These are phyloP conservation scores for Euclidia mi DNA, from an alignment of 2,888 invertebrate genomes.

Conservation along the genomic window DNA sequence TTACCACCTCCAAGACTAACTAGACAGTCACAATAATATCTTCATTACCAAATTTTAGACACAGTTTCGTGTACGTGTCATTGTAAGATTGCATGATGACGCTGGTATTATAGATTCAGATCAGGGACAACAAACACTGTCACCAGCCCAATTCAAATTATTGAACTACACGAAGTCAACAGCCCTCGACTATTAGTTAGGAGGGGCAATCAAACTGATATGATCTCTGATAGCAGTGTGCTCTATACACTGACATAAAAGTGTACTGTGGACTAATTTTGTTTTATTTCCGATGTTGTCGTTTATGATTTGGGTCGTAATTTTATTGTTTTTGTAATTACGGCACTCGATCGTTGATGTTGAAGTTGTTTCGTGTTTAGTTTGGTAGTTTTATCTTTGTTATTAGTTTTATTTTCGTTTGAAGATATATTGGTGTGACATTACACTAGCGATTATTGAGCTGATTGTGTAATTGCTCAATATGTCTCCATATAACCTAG, in stretches of 20 bases:
- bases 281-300: constrained; percentile 43
- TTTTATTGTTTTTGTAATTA: constrained; percentile 23
- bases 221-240: constrained; percentile 42
- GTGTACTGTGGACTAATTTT: constrained; percentile 38
- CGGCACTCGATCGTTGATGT: constrained; percentile 1
- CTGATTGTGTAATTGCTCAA: too few species aligned
- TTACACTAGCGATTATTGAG: too few species aligned
- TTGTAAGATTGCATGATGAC: too few species aligned
- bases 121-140: constrained; percentile 3
- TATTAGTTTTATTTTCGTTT: too few species aligned
- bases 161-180: constrained; percentile 20
- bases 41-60: too few species aligned
- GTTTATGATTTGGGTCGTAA: constrained; percentile 31
- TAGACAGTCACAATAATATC: too few species aligned
- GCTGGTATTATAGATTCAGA: neutral
- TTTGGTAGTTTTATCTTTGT: neutral
- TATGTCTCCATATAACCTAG: too few species aligned
- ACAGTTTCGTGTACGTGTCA: too few species aligned
- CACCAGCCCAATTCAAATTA: constrained; percentile 8
- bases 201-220: constrained; percentile 51
- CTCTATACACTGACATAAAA: constrained; percentile 27
- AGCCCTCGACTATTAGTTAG: constrained; percentile 45
- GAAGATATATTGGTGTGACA: too few species aligned
- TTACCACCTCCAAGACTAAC: too few species aligned
- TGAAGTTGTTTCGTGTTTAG: constrained; percentile 1